Evolutionary conservation across 2,888 invertebrate genomes (phyloP).

Genomic region (Apamea sordens): DNA sequence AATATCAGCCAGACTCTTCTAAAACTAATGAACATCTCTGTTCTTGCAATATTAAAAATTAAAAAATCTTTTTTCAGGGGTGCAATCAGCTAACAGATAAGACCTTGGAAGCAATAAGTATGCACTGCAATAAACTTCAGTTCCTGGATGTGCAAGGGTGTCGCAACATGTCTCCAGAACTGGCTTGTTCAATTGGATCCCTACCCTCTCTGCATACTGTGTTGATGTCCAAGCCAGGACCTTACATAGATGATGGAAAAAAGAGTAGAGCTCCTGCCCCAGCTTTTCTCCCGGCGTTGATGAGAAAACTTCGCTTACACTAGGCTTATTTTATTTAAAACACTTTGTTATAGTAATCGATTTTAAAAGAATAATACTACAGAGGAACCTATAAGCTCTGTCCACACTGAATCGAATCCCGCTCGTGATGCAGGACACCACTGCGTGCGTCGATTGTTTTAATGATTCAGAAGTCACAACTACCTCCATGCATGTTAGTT

Average conservation of each 20-base stretch:
- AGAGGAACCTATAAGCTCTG: background rate
- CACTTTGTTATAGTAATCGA: background rate
- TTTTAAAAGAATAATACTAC: background rate
- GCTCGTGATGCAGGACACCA: background rate
- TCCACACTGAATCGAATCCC: background rate
- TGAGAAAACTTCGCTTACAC: slow-evolving; percentile 84
- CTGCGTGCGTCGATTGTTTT: background rate
- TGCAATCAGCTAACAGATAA: slow-evolving; percentile 91
- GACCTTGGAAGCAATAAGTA: slow-evolving; percentile 87
- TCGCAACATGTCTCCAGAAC: slow-evolving; percentile 86
- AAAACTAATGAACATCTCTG: slow-evolving; percentile 1
- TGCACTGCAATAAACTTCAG: slow-evolving; percentile 88
- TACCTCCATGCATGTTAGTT: background rate
- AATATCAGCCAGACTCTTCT: background rate
- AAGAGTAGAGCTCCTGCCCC: slow-evolving; percentile 83
- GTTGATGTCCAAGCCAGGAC: slow-evolving; percentile 86
- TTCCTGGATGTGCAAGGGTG: slow-evolving; percentile 91
- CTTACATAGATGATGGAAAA: slow-evolving; percentile 83
- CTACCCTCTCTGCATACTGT: slow-evolving; percentile 86
- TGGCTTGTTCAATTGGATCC: slow-evolving; percentile 82
- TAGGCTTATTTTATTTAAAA: slow-evolving; percentile 58
- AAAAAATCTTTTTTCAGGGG: slow-evolving; percentile 84
- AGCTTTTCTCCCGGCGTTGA: slow-evolving; percentile 82
- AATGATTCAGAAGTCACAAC: background rate
- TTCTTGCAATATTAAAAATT: background rate